phyloP scores from a whole-genome alignment of 2,113 vertebrate species.

The Patagioenas fasciata region DNA sequence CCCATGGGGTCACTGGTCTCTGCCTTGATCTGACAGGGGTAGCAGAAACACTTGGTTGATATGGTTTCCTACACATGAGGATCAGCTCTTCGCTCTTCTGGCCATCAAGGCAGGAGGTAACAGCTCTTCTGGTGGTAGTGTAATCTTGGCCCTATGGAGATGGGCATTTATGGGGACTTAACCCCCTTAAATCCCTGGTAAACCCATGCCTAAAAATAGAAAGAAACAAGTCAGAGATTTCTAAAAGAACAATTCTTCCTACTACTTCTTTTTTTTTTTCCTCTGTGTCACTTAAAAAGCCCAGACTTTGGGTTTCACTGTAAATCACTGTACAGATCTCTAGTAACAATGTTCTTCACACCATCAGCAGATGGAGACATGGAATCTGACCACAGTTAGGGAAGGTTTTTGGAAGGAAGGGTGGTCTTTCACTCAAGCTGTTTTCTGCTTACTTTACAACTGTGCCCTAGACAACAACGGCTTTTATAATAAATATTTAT shows the following conservation, averaged over 20 bases:
- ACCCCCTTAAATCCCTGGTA: background rate
- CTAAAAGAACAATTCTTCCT: background rate
- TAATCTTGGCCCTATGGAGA: background rate
- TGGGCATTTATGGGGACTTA: background rate
- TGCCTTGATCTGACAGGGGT: accelerated
- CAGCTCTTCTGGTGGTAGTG: background rate
- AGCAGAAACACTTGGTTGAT: background rate
- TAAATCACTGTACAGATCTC: background rate
- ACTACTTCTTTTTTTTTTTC: background rate
- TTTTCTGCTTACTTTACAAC: background rate
- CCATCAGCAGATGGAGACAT: background rate
- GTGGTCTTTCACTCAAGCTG: background rate
- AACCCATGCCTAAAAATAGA: background rate
- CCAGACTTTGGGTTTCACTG: background rate
- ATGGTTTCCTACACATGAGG: accelerated
- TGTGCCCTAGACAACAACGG: background rate
- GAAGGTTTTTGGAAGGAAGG: background rate
- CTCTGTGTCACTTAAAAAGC: background rate
- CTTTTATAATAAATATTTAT: background rate
- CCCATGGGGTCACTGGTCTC: background rate
- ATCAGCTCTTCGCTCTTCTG: background rate
- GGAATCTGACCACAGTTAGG: background rate
- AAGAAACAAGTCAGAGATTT: background rate
- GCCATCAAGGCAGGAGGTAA: background rate
- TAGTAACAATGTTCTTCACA: background rate